Conservation (phyloP, 1,140 invertebrate genomes). For the Potamilus streckersoni region DNA sequence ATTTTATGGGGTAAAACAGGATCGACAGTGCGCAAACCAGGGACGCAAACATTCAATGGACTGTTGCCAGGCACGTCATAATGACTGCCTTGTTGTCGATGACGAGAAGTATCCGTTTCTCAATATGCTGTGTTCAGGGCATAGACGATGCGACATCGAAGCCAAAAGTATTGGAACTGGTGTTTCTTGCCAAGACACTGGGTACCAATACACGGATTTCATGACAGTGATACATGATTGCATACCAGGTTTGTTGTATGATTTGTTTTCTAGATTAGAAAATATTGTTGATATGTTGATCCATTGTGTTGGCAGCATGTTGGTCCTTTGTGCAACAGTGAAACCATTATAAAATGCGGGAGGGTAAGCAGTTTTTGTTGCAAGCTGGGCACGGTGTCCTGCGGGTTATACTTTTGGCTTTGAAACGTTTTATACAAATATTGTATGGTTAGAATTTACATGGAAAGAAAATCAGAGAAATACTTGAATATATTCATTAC, state of each 20-base stretch:
- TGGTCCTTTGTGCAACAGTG: no score
- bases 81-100: conserved; percentile 46
- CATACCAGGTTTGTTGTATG: conserved; percentile 36
- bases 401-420: no score
- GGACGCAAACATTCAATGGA: conserved; percentile 18
- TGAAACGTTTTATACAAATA: no score
- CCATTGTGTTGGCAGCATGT: no score
- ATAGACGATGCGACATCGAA: conserved; percentile 32
- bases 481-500: no score
- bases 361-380: no score
- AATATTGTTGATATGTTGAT: no score
- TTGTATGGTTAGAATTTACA: no score
- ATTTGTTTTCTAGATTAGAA: no score
- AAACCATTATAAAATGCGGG: no score
- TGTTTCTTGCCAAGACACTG: conserved; percentile 14
- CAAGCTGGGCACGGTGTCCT: no score
- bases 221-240: conserved; percentile 54
- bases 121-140: conserved; percentile 50
- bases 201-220: conserved; percentile 32
- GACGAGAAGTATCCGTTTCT: conserved; percentile 42
- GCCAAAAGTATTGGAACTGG: conserved; percentile 34
- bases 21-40: conserved; percentile 24
- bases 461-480: no score
- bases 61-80: conserved; percentile 39
- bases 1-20: conserved; percentile 46